phyloP scores from a whole-genome alignment of 92 coral and sea anemone genomes.

The Porites rus region DNA sequence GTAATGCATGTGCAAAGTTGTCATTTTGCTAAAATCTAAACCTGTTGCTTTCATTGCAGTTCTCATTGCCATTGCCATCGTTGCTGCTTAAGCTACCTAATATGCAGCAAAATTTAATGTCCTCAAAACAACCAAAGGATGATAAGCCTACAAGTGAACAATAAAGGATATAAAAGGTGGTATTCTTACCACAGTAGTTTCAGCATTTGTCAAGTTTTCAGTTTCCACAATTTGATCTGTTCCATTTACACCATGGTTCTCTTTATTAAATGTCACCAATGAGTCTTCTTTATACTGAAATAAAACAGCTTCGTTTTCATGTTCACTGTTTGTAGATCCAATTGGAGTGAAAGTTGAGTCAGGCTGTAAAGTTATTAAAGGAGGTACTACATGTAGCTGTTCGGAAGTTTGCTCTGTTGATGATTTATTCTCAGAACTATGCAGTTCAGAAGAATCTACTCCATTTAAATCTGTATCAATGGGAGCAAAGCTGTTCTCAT shows the following conservation, averaged over 20 bases:
- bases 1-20: no score
- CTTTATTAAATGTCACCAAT: not conserved
- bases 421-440: not conserved
- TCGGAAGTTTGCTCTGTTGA: not conserved
- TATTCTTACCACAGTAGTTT: constrained; percentile 33
- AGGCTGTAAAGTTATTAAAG: not conserved
- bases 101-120: no score
- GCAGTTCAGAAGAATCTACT: constrained; percentile 1
- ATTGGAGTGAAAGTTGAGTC: constrained; percentile 8
- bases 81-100: no score
- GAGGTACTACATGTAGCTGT: not conserved
- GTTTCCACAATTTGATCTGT: constrained; percentile 12
- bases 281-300: constrained; percentile 19
- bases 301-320: constrained; percentile 17
- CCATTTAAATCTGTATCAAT: constrained; percentile 17
- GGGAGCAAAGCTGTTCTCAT: not conserved
- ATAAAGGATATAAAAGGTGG: not conserved
- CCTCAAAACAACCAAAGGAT: not conserved
- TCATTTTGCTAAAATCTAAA: no score
- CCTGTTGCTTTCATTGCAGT: no score
- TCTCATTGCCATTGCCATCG: no score
- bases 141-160: not conserved
- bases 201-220: constrained; percentile 8
- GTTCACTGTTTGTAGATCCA: constrained; percentile 11
- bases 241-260: constrained; percentile 21